Conservation (phyloP, 53 echinoderm and acorn worm genomes). For the Crossaster papposus region DNA sequence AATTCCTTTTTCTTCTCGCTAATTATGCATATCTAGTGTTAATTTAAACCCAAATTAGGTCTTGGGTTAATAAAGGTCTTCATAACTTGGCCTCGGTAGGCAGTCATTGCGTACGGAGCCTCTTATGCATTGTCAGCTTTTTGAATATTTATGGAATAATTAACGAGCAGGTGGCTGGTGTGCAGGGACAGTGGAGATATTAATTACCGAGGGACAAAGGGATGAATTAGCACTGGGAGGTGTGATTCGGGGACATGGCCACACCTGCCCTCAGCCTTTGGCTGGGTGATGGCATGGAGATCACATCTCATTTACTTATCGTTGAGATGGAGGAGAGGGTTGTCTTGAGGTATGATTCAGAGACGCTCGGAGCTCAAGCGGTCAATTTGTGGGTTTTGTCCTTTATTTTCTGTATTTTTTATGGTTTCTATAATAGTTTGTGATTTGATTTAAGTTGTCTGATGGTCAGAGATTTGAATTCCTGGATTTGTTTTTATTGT, state of each 20-base stretch:
- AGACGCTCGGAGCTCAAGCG: too few species aligned
- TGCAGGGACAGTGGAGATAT: constrained; percentile 54
- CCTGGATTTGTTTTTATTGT: too few species aligned
- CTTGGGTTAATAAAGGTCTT: not conserved
- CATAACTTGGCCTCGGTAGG: not conserved
- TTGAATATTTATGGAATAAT: constrained; percentile 61
- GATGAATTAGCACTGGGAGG: constrained; percentile 62
- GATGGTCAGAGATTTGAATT: not conserved
- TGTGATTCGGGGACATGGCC: constrained; percentile 47
- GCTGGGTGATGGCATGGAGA: constrained; percentile 22
- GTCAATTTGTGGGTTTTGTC: not conserved
- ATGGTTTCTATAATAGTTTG: too few species aligned
- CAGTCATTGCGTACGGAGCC: not conserved
- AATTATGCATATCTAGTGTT: not conserved
- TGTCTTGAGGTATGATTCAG: not conserved
- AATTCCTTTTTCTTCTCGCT: not conserved
- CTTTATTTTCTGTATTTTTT: not conserved
- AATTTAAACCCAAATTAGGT: not conserved
- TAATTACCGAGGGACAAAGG: constrained; percentile 64
- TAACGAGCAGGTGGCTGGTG: constrained; percentile 48
- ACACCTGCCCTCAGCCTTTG: constrained; percentile 58
- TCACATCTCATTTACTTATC: constrained; percentile 14
- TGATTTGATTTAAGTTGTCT: not conserved
- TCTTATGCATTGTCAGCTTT: constrained; percentile 54
- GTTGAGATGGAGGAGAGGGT: not conserved